phyloP scores from a whole-genome alignment of 2,797 vertebrate species.

The Zalophus californianus region DNA sequence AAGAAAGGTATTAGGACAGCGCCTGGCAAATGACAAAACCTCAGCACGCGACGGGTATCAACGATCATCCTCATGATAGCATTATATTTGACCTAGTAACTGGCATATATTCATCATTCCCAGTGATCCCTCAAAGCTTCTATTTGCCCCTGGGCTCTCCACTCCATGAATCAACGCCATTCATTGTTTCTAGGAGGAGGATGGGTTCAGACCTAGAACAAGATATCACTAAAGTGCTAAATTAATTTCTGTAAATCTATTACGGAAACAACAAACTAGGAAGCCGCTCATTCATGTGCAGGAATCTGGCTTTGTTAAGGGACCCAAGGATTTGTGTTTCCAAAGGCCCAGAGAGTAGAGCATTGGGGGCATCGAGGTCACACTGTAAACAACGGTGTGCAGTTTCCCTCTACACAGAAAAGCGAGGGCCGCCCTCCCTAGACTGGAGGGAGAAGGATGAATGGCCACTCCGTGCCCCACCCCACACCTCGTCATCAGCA shows the following conservation, averaged over 20 bases:
- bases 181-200: background rate
- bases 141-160: background rate
- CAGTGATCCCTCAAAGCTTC: background rate
- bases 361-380: background rate
- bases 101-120: background rate
- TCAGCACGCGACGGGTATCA: background rate
- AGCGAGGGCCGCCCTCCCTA: background rate
- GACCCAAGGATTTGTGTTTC: background rate
- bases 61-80: background rate
- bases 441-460: background rate
- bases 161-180: background rate
- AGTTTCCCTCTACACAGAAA: background rate
- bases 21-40: background rate
- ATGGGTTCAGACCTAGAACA: background rate
- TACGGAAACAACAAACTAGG: background rate
- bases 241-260: background rate
- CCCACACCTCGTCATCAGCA: background rate
- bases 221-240: background rate
- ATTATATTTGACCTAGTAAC: background rate
- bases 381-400: background rate
- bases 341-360: background rate
- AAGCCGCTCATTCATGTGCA: background rate
- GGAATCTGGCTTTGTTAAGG: background rate
- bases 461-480: rapidly evolving
- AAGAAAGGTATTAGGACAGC: background rate